Base-by-base conservation (phyloP, 2,113 vertebrate species). In the Phaethon lepturus region DNA sequence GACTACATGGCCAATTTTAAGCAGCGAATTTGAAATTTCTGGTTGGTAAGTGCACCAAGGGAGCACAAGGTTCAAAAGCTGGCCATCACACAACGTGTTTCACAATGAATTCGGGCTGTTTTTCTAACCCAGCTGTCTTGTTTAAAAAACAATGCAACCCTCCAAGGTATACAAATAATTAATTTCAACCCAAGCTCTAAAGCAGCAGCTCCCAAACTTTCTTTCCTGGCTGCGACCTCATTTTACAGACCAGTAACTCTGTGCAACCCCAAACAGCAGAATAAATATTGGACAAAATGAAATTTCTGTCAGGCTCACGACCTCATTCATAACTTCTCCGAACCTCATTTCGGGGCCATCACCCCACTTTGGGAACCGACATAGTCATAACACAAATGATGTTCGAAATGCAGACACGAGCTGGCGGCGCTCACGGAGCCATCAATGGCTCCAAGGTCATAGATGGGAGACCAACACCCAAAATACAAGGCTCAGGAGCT, bases 121-220 rank as follows among this genome's bases (percentile, higher is more conserved):
- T 93, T 92, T 71, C 60, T 86, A 90, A 90, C 86, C 63, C 59
- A 71, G 75, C 82, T 74, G 95, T 91, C 95, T 94, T 78, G 86
- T 94, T 95, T 78, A 94, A 94, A 93, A 95, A 67, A 18, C 89
- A 91, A 1, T 47, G 20, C 73, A 95, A 85, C 56, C 44, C 96
- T 82, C 97, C n/a, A 77, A 87, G 91, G 95, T 72, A 91, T 20
- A 94, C 88, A 94, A 93, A 75, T 72, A 93, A 96, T 95, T 95
- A 89, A 91, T 95, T 93, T 91, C 81, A 96, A 91, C 66, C 53
- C 91, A 38, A 81, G 75, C 56, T 47, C 79, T 28, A 63, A 86
- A 92, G 72, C 72, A 84, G 56, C 76, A 93, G 55, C 45, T 96
- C 95, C 90, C 81, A 79, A 97, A 97, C 81, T 96, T 92, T 82